A percentile compares a stretch with the other conserved stretches of the same genome.
Conservation (phyloP, 2,113 vertebrate species). For the Oncorhynchus nerka region DNA sequence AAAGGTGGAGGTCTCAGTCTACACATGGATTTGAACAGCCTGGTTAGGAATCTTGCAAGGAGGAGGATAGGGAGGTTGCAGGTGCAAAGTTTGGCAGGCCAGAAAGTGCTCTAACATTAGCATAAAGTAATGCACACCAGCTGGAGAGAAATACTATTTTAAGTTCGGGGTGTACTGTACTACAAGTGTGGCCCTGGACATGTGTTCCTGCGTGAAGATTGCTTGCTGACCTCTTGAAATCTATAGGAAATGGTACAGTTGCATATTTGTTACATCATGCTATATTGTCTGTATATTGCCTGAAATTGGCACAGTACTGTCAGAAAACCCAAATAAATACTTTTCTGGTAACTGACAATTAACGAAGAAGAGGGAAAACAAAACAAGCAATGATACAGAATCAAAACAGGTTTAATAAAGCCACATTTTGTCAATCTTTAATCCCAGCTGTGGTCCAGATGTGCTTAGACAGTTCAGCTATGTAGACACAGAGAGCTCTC, state of each 20-base stretch:
- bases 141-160: neutral
- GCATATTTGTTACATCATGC: neutral
- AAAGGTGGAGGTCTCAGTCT: neutral
- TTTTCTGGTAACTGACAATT: neutral
- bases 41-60: neutral
- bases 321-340: neutral
- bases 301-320: neutral
- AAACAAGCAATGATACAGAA: neutral
- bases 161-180: too few relatives aligned
- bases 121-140: constrained; percentile 21
- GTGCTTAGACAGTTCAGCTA: constrained; percentile 9
- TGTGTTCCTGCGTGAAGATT: neutral
- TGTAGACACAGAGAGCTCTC: constrained; percentile 11
- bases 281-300: too few relatives aligned
- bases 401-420: neutral
- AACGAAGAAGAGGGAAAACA: constrained; percentile 10
- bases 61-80: neutral
- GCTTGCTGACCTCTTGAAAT: constrained; percentile 7
- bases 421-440: neutral
- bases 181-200: constrained; percentile 36
- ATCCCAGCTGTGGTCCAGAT: constrained; percentile 43
- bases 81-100: constrained; percentile 9
- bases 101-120: constrained; percentile 26
- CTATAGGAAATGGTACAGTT: constrained; percentile 27
- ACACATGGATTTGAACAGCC: neutral